A percentile compares a stretch with the other conserved stretches of the same genome.
Conservation (phyloP, 92 coral and sea anemone species). For the Actinernus sp. region DNA sequence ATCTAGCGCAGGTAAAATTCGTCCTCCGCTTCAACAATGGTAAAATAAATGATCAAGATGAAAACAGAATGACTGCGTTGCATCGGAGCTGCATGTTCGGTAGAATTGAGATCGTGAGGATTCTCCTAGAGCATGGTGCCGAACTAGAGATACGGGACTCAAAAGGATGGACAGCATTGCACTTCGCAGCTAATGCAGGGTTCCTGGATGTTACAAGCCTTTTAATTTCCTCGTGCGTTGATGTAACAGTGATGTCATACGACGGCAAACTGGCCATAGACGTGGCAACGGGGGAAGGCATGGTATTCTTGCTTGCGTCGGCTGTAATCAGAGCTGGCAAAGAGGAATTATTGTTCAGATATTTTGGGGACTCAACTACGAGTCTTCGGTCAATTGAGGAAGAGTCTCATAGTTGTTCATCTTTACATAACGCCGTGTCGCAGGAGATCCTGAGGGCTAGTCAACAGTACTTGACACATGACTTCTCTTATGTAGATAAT, state of each 20-base stretch:
- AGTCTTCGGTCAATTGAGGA: conserved; percentile 74
- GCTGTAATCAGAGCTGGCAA: conserved; percentile 83
- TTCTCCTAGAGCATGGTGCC: conserved; percentile 82
- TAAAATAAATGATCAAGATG: conserved; percentile 80
- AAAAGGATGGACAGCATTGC: conserved; percentile 86
- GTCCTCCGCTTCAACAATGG: conserved; percentile 68
- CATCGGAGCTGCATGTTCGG: conserved; percentile 86
- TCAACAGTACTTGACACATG: conserved; percentile 65
- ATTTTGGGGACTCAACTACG: conserved; percentile 70
- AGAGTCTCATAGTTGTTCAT: conserved; percentile 7
- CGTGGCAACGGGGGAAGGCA: conserved; percentile 86
- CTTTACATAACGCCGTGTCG: conserved; percentile 43
- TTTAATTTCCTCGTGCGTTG: conserved; percentile 72
- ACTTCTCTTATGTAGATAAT: conserved; percentile 39
- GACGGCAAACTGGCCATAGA: conserved; percentile 89
- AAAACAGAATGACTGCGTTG: conserved; percentile 77
- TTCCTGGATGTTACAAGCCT: conserved; percentile 70
- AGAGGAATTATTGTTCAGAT: conserved; percentile 69
- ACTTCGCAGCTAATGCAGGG: conserved; percentile 81
- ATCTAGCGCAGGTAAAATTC: conserved; percentile 76
- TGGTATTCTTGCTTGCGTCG: conserved; percentile 83
- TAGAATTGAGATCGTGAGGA: conserved; percentile 65
- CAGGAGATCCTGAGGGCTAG: conserved; percentile 78
- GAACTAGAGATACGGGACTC: conserved; percentile 79
- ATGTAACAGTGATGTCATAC: conserved; percentile 62